A percentile compares a stretch with the other conserved stretches of the same genome.
phyloP scores from a whole-genome alignment of 2,113 vertebrate genomes.

The Merops nubicus region DNA sequence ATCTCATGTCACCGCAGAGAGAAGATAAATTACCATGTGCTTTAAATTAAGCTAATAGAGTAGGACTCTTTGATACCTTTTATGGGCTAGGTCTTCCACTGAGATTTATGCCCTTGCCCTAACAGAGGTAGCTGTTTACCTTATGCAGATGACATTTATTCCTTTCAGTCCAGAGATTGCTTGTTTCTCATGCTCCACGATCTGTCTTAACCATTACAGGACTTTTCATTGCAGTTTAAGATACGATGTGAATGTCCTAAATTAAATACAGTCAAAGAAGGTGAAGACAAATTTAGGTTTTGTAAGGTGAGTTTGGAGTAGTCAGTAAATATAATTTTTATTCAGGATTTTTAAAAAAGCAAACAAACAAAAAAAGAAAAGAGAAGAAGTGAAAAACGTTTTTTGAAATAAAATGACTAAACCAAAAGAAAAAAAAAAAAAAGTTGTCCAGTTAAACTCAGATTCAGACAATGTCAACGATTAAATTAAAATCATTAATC shows the following conservation, averaged over 20 bases:
- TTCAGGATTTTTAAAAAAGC: background rate
- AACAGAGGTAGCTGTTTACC: background rate
- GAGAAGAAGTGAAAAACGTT: fast-evolving
- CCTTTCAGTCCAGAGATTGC: background rate
- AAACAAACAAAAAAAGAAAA: background rate
- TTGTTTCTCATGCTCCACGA: background rate
- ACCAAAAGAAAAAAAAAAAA: background rate
- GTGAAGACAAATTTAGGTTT: background rate
- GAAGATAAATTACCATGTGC: background rate
- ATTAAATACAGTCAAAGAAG: background rate
- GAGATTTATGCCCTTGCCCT: background rate
- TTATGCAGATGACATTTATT: background rate
- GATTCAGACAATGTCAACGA: background rate
- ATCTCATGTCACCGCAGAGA: background rate
- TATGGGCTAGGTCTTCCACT: background rate
- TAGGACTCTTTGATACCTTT: background rate
- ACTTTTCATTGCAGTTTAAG: background rate
- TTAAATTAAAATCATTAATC: background rate
- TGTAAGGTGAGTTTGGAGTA: background rate
- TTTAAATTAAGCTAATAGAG: background rate
- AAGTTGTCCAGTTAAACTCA: background rate
- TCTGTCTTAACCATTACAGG: background rate
- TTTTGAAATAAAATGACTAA: background rate
- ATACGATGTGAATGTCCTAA: background rate
- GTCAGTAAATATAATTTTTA: background rate